Percentiles rank a stretch among this genome's conserved stretches.
Conservation (phyloP, 1,140 invertebrate species). For the Idris sp. region DNA sequence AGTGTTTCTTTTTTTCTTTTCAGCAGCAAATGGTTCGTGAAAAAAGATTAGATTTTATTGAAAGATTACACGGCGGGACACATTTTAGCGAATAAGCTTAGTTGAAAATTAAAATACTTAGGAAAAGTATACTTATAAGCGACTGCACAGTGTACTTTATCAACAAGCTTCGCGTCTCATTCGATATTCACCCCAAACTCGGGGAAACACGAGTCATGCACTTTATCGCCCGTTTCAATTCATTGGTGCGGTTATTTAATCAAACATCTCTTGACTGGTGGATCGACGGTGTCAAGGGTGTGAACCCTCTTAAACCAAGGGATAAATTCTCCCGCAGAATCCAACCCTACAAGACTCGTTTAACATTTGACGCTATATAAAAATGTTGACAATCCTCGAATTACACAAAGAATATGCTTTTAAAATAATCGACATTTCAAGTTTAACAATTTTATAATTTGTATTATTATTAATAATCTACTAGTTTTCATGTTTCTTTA, state of each 20-base stretch:
- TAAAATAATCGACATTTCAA: too few relatives aligned
- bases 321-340: constrained; percentile 71
- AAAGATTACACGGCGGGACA: too few relatives aligned
- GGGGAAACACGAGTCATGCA: constrained; percentile 74
- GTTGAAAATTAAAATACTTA: too few relatives aligned
- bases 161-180: constrained; percentile 60
- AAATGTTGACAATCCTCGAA: constrained; percentile 35
- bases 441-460: too few relatives aligned
- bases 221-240: constrained; percentile 77
- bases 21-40: too few relatives aligned
- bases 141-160: constrained; percentile 16
- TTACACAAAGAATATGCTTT: too few relatives aligned
- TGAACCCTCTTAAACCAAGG: constrained; percentile 66
- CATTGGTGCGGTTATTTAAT: constrained; percentile 78
- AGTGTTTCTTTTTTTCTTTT: too few relatives aligned
- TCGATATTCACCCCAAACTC: constrained; percentile 69
- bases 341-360: constrained; percentile 58
- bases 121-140: too few relatives aligned
- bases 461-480: too few relatives aligned
- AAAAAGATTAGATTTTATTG: too few relatives aligned
- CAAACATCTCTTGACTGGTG: constrained; percentile 72
- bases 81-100: too few relatives aligned
- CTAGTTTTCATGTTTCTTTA: too few relatives aligned
- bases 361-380: constrained; percentile 44
- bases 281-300: constrained; percentile 63